These are phyloP conservation scores for Drosophila rhopaloa DNA, from an alignment of 1,140 invertebrate genomes.

Conservation along the genomic window DNA sequence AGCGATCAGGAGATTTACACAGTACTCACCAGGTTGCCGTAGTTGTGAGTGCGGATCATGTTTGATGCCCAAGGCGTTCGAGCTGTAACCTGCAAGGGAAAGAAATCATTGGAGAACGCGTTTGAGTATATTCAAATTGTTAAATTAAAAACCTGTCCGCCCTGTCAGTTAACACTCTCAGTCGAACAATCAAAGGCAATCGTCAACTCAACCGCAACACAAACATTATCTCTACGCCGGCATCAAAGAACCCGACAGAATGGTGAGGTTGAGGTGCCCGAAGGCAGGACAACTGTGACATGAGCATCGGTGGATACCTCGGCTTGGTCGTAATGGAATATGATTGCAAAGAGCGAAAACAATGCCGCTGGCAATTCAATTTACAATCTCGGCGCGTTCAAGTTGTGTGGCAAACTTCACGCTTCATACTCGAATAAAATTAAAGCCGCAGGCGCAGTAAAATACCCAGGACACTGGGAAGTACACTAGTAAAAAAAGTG, in stretches of 20 bases:
- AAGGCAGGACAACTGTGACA: conserved; percentile 64
- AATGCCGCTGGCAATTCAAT: conserved; percentile 83
- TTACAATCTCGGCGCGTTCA: conserved; percentile 75
- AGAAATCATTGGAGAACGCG: conserved; percentile 14
- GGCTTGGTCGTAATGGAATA: conserved; percentile 73
- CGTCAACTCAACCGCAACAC: conserved; percentile 71
- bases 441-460: conserved; percentile 67
- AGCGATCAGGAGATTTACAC: neutral
- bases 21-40: conserved; percentile 90
- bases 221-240: conserved; percentile 73
- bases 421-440: conserved; percentile 71
- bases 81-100: conserved; percentile 89
- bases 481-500: conserved; percentile 1
- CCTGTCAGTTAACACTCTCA: conserved; percentile 48
- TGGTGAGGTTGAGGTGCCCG: conserved; percentile 10
- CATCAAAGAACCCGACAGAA: conserved; percentile 61
- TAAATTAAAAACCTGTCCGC: conserved; percentile 36
- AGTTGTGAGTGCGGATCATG: conserved; percentile 93
- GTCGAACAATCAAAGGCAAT: conserved; percentile 71
- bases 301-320: conserved; percentile 58
- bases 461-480: conserved; percentile 8
- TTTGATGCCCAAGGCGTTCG: conserved; percentile 90
- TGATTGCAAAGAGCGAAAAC: conserved; percentile 82
- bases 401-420: conserved; percentile 79
- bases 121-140: conserved; percentile 33